phyloP scores from a whole-genome alignment of 1,140 invertebrate species.

The Mesaphorura yosii region DNA sequence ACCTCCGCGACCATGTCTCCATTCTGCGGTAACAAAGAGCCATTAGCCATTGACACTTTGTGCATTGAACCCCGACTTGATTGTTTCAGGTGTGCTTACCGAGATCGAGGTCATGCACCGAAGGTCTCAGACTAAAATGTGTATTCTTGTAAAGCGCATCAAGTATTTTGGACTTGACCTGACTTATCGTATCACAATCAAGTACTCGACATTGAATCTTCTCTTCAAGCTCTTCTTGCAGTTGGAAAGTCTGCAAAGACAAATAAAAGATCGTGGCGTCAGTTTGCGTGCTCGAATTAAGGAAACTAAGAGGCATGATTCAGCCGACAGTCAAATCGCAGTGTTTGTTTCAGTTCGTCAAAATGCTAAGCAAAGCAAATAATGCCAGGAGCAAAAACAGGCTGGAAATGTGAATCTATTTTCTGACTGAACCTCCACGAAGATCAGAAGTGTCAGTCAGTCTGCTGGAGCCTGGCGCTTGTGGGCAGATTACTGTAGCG shows the following conservation, averaged over 20 bases:
- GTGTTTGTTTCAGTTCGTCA: background rate
- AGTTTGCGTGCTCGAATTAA: too few relatives aligned
- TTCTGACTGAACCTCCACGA: too few relatives aligned
- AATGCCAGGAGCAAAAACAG: constrained; percentile 1
- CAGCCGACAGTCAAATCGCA: background rate
- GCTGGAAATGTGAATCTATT: too few relatives aligned
- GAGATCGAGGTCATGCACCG: constrained; percentile 80
- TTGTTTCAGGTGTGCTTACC: too few relatives aligned
- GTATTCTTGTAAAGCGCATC: constrained; percentile 95
- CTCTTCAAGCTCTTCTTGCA: constrained; percentile 86
- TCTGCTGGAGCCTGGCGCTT: too few relatives aligned
- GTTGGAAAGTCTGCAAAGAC: constrained; percentile 60
- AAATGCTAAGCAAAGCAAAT: constrained; percentile 9
- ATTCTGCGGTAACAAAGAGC: constrained; percentile 60
- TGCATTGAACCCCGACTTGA: too few relatives aligned
- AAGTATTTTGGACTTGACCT: constrained; percentile 95
- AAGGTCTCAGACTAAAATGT: constrained; percentile 83
- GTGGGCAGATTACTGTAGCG: too few relatives aligned
- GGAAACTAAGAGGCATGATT: too few relatives aligned
- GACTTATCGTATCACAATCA: constrained; percentile 96
- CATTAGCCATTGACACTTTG: too few relatives aligned
- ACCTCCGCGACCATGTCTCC: constrained; percentile 80
- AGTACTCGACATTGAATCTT: constrained; percentile 91
- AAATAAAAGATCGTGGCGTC: too few relatives aligned
- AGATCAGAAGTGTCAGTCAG: too few relatives aligned